Base-by-base conservation (phyloP, 2,888 invertebrate species). In the Hyposoter didymator region DNA sequence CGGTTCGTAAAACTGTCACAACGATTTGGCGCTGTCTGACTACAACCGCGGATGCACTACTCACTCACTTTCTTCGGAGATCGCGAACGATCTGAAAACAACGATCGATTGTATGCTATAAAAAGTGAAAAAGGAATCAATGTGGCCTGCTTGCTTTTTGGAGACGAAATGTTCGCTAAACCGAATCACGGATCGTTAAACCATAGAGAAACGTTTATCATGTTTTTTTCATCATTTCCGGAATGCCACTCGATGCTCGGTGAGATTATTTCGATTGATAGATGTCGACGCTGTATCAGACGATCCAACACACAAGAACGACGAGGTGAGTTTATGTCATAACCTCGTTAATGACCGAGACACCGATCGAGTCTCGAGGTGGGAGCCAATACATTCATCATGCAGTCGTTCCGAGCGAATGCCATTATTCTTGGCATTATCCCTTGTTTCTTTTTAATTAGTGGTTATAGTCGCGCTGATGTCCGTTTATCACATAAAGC, bases 341-440 rank as follows among this genome's bases (percentile, higher is more conserved):
- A 82, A 52, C 73, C 83, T 83, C 80, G 83, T 62, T 85, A 85
- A 83, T 85, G 83, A 80, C 83, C 80, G 75, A 80, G 80, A 85
- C 80, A 83, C 82, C 59, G 76, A 79, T 85, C 59, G 59, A 62
- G 49, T 67, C 49, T 72, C 72, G 12, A 74, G 67, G 28, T 81
- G 59, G 28, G 59, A 45, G 35, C 10, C 32, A 22, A 64, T 35
- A 79, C 64, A 43, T 55, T 32, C 10, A 49, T 39, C 8, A 39
- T 19, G 45, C 47, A 47, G 19, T 73, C 59, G 49, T 22, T 78
- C 59, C 55, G 49, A 84, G 43, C 17, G 28, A 62, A 22, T 45
- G 49, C 45, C 52, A 73, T 73, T 73, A 83, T 78, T 74, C 74
- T 72, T 49, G 49, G 14, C 73, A 74, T 64, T 78, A 70, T 55